phyloP scores from a whole-genome alignment of 2,797 vertebrate genomes.

The Perodicticus potto region DNA sequence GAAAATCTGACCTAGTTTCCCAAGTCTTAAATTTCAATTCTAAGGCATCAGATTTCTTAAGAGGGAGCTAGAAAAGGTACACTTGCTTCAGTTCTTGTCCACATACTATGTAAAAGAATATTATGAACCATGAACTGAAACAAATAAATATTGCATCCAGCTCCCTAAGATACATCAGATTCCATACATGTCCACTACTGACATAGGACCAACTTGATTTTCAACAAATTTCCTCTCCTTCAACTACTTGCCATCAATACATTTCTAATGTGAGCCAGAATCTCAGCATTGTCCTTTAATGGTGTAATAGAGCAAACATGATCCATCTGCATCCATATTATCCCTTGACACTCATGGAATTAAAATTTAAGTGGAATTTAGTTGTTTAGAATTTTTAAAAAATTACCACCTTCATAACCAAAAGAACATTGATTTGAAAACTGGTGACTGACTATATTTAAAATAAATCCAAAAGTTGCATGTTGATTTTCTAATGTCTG shows the following conservation, averaged over 20 bases:
- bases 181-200: background rate
- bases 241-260: background rate
- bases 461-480: slow-evolving; percentile 6
- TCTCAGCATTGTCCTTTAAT: background rate
- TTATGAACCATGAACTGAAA: background rate
- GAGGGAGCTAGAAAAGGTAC: background rate
- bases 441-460: background rate
- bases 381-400: slow-evolving; percentile 36
- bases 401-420: background rate
- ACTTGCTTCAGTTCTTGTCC: background rate
- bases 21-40: slow-evolving; percentile 34
- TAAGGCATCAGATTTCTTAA: background rate
- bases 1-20: slow-evolving; percentile 47
- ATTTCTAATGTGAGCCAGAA: background rate
- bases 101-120: background rate
- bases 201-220: background rate
- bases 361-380: background rate
- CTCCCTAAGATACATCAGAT: background rate
- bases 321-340: background rate
- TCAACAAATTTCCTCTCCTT: background rate
- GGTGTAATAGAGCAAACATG: background rate
- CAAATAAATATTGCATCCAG: background rate
- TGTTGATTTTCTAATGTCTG: background rate
- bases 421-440: background rate
- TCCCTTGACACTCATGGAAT: background rate